Conservation (phyloP, 1,140 invertebrate species). For the Lithobius niger region DNA sequence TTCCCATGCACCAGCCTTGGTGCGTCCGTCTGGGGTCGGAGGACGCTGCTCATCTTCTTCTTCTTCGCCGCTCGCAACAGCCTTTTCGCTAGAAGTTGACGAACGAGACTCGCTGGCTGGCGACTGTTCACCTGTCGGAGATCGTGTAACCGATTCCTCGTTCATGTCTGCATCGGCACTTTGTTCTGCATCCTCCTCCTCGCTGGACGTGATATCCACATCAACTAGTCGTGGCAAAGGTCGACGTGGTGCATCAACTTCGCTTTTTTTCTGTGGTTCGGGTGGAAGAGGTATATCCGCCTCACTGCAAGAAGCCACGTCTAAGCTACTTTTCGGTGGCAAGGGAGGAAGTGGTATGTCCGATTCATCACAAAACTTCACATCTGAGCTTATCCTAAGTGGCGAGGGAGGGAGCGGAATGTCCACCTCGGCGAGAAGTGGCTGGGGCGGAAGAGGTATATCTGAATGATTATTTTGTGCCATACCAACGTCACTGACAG, state of each 20-base stretch:
- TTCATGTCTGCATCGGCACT: neutral
- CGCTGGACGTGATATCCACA: no score
- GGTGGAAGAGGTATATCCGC: neutral
- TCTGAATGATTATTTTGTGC: no score
- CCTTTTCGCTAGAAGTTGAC: constrained; percentile 6
- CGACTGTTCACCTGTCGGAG: neutral
- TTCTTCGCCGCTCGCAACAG: neutral
- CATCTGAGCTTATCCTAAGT: no score
- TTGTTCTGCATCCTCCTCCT: neutral
- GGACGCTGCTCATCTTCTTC: constrained; percentile 4
- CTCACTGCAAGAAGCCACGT: neutral
- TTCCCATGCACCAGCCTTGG: neutral
- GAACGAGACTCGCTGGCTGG: neutral
- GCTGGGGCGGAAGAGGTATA: no score
- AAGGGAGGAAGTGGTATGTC: no score
- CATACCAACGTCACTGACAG: no score
- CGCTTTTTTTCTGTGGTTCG: neutral
- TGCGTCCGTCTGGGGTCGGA: no score
- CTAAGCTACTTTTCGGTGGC: no score
- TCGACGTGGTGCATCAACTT: neutral
- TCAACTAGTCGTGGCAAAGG: no score
- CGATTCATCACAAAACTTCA: no score
- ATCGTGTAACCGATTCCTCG: constrained; percentile 3
- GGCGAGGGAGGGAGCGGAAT: no score
- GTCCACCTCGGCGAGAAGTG: no score